phyloP scores from a whole-genome alignment of 2,113 vertebrate genomes.

The Mormyrus iriodes region DNA sequence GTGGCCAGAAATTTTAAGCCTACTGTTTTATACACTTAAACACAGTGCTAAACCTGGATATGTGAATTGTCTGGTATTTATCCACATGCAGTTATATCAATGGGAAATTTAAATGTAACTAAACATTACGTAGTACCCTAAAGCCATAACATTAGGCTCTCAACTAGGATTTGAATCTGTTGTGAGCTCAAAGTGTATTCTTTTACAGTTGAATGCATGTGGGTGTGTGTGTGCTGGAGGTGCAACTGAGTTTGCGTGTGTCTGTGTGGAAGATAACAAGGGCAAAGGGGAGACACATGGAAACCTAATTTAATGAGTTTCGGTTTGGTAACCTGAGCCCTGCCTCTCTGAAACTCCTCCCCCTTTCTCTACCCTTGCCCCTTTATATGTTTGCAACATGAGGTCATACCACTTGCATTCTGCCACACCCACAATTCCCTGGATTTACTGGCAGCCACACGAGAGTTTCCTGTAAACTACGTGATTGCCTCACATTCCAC shows the following conservation, averaged over 20 bases:
- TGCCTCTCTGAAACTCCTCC: neutral
- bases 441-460: constrained; percentile 14
- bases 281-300: neutral
- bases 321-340: constrained; percentile 7
- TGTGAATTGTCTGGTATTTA: neutral
- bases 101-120: neutral
- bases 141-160: neutral
- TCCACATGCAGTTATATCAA: neutral
- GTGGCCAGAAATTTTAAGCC: neutral
- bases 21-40: neutral
- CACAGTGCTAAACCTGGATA: neutral
- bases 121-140: neutral
- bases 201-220: neutral
- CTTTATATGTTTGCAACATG: constrained; percentile 9
- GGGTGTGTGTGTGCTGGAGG: neutral
- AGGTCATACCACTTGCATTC: neutral
- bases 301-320: constrained; percentile 6
- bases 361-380: constrained; percentile 6
- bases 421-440: constrained; percentile 6
- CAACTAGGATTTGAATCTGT: neutral
- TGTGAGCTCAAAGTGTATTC: neutral
- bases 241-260: neutral
- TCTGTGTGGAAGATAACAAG: neutral
- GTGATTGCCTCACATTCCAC: neutral
- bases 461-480: constrained; percentile 21